A percentile compares a stretch with the other conserved stretches of the same genome.
Conservation (phyloP, 2,888 invertebrate species). For the Lymantria monacha region DNA sequence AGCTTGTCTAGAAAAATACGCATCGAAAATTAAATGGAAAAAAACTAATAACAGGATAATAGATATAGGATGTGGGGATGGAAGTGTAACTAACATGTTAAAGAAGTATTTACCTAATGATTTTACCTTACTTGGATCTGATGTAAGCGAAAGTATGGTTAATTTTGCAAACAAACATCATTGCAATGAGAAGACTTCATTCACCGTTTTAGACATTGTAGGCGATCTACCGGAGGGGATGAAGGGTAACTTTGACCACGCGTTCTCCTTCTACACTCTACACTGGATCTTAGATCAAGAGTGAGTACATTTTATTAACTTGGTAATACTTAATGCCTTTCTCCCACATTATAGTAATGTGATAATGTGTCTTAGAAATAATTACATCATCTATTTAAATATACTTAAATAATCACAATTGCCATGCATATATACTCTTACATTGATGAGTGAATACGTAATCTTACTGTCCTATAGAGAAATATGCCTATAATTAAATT, state of each 20-base stretch:
- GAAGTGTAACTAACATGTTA: conserved; percentile 84
- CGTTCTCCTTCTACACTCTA: conserved; percentile 89
- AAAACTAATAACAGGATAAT: conserved; percentile 63
- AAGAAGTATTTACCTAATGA: conserved; percentile 82
- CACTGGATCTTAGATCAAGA: conserved; percentile 89
- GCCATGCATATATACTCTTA: too few species aligned
- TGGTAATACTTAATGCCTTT: neutral
- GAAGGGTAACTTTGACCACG: conserved; percentile 82
- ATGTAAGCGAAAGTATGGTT: conserved; percentile 87
- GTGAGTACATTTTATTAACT: conserved; percentile 59
- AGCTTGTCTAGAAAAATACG: conserved; percentile 82
- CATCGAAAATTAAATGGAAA: conserved; percentile 80
- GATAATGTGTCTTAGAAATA: too few species aligned
- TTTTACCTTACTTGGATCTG: conserved; percentile 82
- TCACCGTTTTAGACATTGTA: conserved; percentile 82
- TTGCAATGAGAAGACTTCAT: conserved; percentile 62
- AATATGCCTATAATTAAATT: too few species aligned
- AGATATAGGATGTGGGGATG: conserved; percentile 89
- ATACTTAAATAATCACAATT: too few species aligned
- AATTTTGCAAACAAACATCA: conserved; percentile 81
- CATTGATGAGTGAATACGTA: too few species aligned
- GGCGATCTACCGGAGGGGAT: conserved; percentile 69
- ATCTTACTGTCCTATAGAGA: too few species aligned
- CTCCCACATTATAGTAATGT: neutral
- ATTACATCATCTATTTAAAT: too few species aligned